phyloP scores from a whole-genome alignment of 2,888 invertebrate genomes.

The Girardia tigrina region DNA sequence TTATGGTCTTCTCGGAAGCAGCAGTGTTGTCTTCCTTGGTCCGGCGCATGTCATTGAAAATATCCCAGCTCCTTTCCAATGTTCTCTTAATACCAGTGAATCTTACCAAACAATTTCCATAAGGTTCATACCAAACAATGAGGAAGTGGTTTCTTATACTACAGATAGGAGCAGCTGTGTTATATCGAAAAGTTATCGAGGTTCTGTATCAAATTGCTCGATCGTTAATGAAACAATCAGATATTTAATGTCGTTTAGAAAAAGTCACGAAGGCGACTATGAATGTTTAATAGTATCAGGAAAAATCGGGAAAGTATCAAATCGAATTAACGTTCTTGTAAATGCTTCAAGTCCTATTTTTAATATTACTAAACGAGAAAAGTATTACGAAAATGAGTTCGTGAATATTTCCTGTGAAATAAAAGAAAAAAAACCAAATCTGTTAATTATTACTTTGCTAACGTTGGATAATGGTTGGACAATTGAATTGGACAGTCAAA shows the following conservation, averaged over 20 bases:
- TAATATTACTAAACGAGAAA: background rate
- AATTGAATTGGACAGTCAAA: background rate
- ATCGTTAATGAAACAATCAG: background rate
- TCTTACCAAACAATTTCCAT: background rate
- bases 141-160: background rate
- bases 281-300: background rate
- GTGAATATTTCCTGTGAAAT: background rate
- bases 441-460: background rate
- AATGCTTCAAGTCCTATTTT: background rate
- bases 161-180: background rate
- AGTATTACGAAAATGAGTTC: background rate
- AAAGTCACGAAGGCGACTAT: background rate
- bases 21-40: background rate
- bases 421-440: background rate
- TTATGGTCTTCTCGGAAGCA: too few species aligned
- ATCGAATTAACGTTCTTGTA: background rate
- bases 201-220: background rate
- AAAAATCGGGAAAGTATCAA: background rate
- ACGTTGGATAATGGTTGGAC: background rate
- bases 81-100: background rate
- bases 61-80: background rate
- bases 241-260: background rate
- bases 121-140: background rate
- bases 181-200: background rate
- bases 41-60: background rate